A percentile compares a stretch with the other conserved stretches of the same genome.
phyloP scores from a whole-genome alignment of 2,113 vertebrate genomes.

The Megaceryle torquata region DNA sequence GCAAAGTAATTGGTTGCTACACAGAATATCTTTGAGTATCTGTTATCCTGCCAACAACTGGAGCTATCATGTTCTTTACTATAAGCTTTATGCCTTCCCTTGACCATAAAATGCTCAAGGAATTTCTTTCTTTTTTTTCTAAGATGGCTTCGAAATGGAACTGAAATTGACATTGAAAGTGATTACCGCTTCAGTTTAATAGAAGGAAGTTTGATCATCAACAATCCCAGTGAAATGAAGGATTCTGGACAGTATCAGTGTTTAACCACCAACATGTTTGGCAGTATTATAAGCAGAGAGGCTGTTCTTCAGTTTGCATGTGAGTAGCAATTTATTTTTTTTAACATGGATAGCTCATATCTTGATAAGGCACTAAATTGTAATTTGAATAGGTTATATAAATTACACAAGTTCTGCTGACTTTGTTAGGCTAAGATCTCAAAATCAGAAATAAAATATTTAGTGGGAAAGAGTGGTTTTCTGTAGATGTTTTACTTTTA shows the following conservation, averaged over 20 bases:
- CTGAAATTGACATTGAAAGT: slow-evolving; percentile 79
- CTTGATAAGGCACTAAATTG: neutral
- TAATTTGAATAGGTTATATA: neutral
- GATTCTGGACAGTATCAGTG: slow-evolving; percentile 93
- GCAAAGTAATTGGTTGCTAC: neutral
- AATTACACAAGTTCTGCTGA: neutral
- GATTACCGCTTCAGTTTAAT: slow-evolving; percentile 88
- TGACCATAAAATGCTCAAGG: neutral
- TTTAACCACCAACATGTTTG: slow-evolving; percentile 83
- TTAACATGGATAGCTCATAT: neutral
- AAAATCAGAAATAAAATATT: neutral
- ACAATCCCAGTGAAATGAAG: slow-evolving; percentile 81
- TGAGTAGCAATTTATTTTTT: slow-evolving; percentile 76
- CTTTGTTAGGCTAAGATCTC: neutral
- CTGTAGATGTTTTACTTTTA: neutral
- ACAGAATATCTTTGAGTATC: neutral
- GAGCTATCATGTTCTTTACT: neutral
- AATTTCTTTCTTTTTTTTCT: neutral
- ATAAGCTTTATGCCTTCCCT: neutral
- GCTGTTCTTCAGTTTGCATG: slow-evolving; percentile 92
- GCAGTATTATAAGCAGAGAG: slow-evolving; percentile 88
- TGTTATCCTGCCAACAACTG: neutral
- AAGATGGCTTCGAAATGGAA: slow-evolving; percentile 93
- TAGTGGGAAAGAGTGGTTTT: neutral
- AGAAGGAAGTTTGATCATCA: slow-evolving; percentile 89